Percentiles rank a stretch among this genome's conserved stretches.
Conservation (phyloP, 2,113 vertebrate genomes). For the Rhodinocichla rosea region DNA sequence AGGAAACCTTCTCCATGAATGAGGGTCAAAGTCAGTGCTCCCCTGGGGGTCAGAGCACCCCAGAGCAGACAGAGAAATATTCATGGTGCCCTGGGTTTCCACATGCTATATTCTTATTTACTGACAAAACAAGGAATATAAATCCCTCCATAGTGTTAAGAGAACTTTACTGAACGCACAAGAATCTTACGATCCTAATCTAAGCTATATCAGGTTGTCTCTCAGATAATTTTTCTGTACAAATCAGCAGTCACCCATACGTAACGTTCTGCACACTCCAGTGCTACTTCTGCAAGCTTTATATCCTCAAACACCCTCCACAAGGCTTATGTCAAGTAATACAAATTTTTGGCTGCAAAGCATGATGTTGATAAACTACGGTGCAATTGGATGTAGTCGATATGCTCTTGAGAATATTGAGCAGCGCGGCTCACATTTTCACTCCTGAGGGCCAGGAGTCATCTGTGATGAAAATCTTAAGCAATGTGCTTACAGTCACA, state of each 20-base stretch:
- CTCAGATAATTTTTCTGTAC: not conserved
- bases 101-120: not conserved
- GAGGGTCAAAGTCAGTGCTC: too few relatives aligned
- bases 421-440: not conserved
- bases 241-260: not conserved
- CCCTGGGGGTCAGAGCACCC: too few relatives aligned
- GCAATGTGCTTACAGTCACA: not conserved
- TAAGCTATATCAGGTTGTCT: not conserved
- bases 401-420: not conserved
- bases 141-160: not conserved
- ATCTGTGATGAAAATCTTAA: not conserved
- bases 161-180: not conserved
- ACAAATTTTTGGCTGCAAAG: not conserved
- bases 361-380: fast-evolving
- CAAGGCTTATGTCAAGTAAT: not conserved
- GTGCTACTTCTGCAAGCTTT: not conserved
- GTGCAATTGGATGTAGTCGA: not conserved
- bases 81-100: too few relatives aligned
- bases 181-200: not conserved
- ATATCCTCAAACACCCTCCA: not conserved
- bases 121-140: not conserved
- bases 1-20: too few relatives aligned
- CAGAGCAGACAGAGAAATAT: too few relatives aligned
- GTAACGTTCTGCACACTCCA: not conserved
- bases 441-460: not conserved